phyloP scores from a whole-genome alignment of 1,140 invertebrate species.

The Hypsibius dujardini region DNA sequence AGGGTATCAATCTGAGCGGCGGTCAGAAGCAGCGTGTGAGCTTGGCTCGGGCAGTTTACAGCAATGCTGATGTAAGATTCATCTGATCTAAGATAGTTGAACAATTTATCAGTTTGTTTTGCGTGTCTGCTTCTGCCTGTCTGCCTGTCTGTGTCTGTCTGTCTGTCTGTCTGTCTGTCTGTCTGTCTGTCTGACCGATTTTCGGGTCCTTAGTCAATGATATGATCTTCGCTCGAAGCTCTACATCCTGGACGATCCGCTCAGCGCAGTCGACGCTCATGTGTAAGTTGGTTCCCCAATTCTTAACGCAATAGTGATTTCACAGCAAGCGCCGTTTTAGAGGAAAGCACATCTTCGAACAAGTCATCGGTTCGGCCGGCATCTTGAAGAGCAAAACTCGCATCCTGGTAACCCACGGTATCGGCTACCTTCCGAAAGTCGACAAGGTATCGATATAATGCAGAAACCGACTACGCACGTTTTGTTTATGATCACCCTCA shows the following conservation, averaged over 20 bases:
- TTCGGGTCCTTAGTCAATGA: conserved; percentile 28
- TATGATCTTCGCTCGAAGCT: conserved; percentile 31
- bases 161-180: background rate
- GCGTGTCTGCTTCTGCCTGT: no score
- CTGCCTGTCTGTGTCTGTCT: no score
- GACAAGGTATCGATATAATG: conserved; percentile 36
- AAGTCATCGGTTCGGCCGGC: conserved; percentile 32
- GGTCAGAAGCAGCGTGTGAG: conserved; percentile 33
- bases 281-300: conserved; percentile 23
- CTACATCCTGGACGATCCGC: conserved; percentile 32
- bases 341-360: conserved; percentile 34
- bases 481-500: no score
- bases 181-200: background rate
- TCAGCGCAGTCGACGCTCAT: conserved; percentile 32
- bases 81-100: background rate
- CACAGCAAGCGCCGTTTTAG: background rate
- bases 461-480: no score
- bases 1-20: conserved; percentile 33
- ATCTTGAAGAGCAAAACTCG: conserved; percentile 29
- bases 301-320: background rate
- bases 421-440: conserved; percentile 66
- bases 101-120: no score
- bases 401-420: conserved; percentile 51
- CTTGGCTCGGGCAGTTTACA: conserved; percentile 22
- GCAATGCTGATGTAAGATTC: conserved; percentile 8